Percentiles rank a stretch among this genome's conserved stretches.
Evolutionary conservation across 2,113 vertebrate genomes (phyloP).

Genomic region (Oxyruncus cristatus): DNA sequence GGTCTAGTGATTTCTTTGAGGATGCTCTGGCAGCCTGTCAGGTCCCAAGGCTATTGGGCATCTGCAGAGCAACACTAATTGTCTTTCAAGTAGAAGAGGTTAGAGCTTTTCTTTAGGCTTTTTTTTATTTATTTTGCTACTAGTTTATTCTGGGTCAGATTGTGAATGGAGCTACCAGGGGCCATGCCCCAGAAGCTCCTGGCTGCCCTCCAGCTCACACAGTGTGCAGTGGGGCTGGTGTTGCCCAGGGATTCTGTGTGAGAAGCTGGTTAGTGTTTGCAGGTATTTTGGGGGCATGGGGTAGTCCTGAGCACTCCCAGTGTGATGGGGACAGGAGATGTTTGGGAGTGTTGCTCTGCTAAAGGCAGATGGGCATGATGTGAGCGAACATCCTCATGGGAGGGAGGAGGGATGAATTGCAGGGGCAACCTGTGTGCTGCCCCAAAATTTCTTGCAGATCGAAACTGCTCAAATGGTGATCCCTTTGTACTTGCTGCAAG

Average conservation of each 20-base stretch:
- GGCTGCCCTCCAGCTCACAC: neutral
- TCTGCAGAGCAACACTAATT: neutral
- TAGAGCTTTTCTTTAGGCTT: neutral
- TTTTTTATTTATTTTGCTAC: neutral
- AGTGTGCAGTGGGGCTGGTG: neutral
- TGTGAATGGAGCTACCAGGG: neutral
- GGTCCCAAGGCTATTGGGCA: neutral
- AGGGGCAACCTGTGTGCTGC: neutral
- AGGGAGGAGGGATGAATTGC: neutral
- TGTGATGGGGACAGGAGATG: neutral
- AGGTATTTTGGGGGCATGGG: neutral
- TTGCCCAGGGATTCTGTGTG: neutral
- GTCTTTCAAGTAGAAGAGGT: neutral
- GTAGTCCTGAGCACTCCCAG: neutral
- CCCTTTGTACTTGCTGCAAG: neutral
- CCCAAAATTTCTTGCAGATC: neutral
- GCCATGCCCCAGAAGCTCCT: neutral
- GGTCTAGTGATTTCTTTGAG: neutral
- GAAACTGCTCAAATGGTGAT: neutral
- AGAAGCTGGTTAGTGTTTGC: neutral
- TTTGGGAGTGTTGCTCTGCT: neutral
- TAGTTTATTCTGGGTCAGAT: accelerated
- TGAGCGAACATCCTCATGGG: accelerated
- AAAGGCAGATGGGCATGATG: neutral
- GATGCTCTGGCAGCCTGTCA: neutral